Base-by-base conservation (phyloP, 2,797 vertebrate genomes). In the Gobionotothen gibberifrons region DNA sequence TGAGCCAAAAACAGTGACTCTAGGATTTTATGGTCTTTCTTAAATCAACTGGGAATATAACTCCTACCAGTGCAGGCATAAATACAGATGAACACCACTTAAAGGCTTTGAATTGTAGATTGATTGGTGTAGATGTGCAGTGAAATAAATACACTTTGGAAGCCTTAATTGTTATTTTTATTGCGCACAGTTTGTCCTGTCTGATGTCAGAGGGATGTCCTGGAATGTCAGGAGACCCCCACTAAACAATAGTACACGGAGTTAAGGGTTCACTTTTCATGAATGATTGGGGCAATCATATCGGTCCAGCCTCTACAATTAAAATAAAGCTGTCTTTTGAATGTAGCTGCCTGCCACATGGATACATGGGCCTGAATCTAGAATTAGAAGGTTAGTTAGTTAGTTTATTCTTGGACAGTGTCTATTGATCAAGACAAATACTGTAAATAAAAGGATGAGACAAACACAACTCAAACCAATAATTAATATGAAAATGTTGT, bases 61-160 rank as follows among this genome's bases (percentile, higher is more conserved):
- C 16, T 15, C 39, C 32, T 39, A 58, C n/a, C 36, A 58, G 19
- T 26, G 26, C 26, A 26, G 4, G 26, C 26, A 64, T 65, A 26
- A 49, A 19, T 57, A 62, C 49, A 51, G 32, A 54, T 75, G 44
- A 42, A 66, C 58, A 62, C 15, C 67, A 9, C 14, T 19, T 47
- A 57, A 46, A 82, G 16, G 36, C 19, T 65, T 63, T 54, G 12
- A 47, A 21, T 54, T 74, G 52, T 39, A 32, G 46, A 49, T 36
- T 68, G 36, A 69, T 72, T 52, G 16, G 14, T 53, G 17, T 48
- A 59, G 13, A 68, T 46, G 17, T 15, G 64, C 5, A 8, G 13
- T 62, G 56, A 17, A 32, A 59, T 61, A 10, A 63, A 53, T 69
- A 44, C 64, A 69, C 22, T 68, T 74, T 62, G 64, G 65, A 56